Base-by-base conservation (phyloP, 2,797 vertebrate species). In the Esox lucius region DNA sequence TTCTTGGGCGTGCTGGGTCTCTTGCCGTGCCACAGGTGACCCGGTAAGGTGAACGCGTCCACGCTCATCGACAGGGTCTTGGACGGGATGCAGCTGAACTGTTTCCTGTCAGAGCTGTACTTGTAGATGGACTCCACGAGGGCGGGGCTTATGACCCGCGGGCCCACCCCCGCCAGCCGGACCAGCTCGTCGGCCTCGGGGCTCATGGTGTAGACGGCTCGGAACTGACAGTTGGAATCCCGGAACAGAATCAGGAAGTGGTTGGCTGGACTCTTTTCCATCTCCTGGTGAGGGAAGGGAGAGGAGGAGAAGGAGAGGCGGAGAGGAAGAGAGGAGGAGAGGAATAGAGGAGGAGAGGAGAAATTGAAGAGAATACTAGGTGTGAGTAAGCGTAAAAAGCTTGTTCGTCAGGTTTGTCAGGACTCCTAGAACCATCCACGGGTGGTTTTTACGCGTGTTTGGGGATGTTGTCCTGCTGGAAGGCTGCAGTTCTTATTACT, bases 211-310 rank as follows among this genome's bases (percentile, higher is more conserved):
- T 97, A 98, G 5, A 97, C 91, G 0, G 95, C 96, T 12, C 96
- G 92, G 85, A 98, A 97, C 92, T 98, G 96, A 88, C 96, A 97
- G 85, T 87, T 96, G 4, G 94, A 89, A 59, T 97, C 96, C 0
- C 96, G 96, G 80, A 98, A 96, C 73, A 98, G 94, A 81, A 98
- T 97, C 79, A 98, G 91, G 88, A 97, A 98, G 90, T 98, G 96
- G 88, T 96, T 95, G 75, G 96, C 94, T 0, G 94, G 91, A 85
- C 96, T 96, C 87, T 96, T 97, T 80, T 98, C 96, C 62, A 98
- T 95, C 81, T 98, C 96, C 96, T 98, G 82, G 7, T 61, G 26
- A 56, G 13, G 56, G 49, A 74, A 19, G 7, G 22, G 0, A 26
- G 22, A 2, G 19, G 3, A 42, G 35, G 26, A 2, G 33, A 8